Base-by-base conservation (phyloP, 2,888 invertebrate genomes). In the Selenia dentaria region DNA sequence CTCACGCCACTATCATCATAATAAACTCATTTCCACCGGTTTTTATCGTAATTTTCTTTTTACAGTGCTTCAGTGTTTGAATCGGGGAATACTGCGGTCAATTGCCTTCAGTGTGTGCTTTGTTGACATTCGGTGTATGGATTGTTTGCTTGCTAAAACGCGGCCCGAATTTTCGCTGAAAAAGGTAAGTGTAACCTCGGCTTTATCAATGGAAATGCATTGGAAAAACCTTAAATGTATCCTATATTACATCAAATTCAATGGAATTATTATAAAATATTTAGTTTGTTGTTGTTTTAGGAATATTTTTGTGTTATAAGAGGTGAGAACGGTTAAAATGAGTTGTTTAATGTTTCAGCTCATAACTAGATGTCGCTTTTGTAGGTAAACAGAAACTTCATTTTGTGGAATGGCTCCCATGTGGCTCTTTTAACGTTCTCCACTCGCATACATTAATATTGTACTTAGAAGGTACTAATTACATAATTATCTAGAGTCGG, bases 131-230 rank as follows among this genome's bases (percentile, higher is more conserved):
- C 18, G 39, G 50, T 56, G 59, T 8, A 39, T 51, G 59, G 59
- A 59, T 59, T 57, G 56, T 53, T 49, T 54, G 36, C 41, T 48
- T 45, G 42, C 37, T 44, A 29, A 12, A 10, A 34, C 16, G 8
- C 33, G 14, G 6, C 27, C 20, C 35, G 40, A 40, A 48, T 49
- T 52, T 53, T 45, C 42, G 31, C 22, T 37, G 44, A 41, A 47
- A 46, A 50, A 54, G 52, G 59, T 59, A 29, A 54, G 59, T 49
- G 35, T 26, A 32, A 28, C 13, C n/a, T 12, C 3, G 10, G 13
- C 22, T 13, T 13, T 33, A 9, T 28, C 28, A 34, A 33, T 29
- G 25, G 24, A 39, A 45, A 38, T 29, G 18, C 9, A 27, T 9
- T 11, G 35, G 13, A 9, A 26, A 36, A 34, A 8, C n/a, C n/a